phyloP scores from a whole-genome alignment of 2,113 vertebrate species.

The Dicrurus megarhynchus region DNA sequence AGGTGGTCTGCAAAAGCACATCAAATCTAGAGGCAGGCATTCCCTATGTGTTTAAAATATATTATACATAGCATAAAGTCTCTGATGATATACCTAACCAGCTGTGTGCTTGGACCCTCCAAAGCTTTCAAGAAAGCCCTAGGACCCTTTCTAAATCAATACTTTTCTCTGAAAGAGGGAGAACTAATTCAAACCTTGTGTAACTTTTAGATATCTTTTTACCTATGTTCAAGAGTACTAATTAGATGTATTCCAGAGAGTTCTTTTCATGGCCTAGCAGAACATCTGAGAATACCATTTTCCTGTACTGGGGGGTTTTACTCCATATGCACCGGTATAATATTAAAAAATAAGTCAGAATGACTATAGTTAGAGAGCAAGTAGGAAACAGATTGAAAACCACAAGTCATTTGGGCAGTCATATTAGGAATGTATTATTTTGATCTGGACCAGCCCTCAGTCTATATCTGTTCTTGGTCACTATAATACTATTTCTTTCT shows the following conservation, averaged over 20 bases:
- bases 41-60: neutral
- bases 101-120: neutral
- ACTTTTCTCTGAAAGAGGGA: neutral
- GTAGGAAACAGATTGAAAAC: neutral
- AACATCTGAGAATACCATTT: neutral
- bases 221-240: neutral
- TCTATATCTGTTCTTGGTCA: neutral
- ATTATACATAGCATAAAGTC: neutral
- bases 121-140: neutral
- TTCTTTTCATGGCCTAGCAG: neutral
- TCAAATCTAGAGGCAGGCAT: neutral
- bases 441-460: neutral
- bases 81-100: neutral
- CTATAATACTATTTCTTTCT: neutral
- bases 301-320: neutral
- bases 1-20: neutral
- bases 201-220: neutral
- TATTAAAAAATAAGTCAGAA: neutral
- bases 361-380: neutral
- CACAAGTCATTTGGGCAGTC: neutral
- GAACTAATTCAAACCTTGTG: neutral
- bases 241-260: neutral
- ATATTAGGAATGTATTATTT: neutral
- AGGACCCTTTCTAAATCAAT: neutral
- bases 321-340: neutral